A percentile compares a stretch with the other conserved stretches of the same genome.
Evolutionary conservation across 2,113 vertebrate genomes (phyloP).

Genomic region (Grallaria varia): DNA sequence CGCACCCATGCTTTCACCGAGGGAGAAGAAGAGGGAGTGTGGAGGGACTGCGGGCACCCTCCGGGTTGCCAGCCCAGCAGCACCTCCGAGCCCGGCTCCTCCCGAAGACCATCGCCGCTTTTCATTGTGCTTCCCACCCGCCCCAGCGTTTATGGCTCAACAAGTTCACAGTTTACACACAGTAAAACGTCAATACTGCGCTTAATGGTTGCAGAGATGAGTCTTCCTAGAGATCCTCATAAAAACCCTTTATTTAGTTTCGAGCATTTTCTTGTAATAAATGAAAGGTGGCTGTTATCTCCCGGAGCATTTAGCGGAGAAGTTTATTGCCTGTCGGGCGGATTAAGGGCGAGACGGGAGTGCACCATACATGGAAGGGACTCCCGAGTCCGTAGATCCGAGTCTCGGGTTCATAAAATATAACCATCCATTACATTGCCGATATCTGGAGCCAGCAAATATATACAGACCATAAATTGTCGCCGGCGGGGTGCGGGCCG

Average conservation of each 20-base stretch:
- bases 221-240: slow-evolving; percentile 60
- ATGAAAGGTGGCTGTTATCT: slow-evolving; percentile 70
- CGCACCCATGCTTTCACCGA: not conserved
- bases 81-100: not conserved
- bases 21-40: too few species aligned
- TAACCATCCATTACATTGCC: slow-evolving; percentile 75
- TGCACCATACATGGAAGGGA: slow-evolving; percentile 78
- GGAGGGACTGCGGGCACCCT: not conserved
- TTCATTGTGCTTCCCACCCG: not conserved
- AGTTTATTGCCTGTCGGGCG: slow-evolving; percentile 62
- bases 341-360: slow-evolving; percentile 62
- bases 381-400: slow-evolving; percentile 64
- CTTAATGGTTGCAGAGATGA: not conserved
- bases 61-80: not conserved
- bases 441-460: slow-evolving; percentile 89
- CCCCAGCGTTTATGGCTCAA: not conserved
- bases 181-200: slow-evolving; percentile 7
- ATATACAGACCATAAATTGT: slow-evolving; percentile 92
- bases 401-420: slow-evolving; percentile 77
- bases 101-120: not conserved
- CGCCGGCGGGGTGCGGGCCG: slow-evolving; percentile 63
- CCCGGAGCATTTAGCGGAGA: slow-evolving; percentile 57
- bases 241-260: slow-evolving; percentile 61
- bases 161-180: slow-evolving; percentile 43
- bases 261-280: slow-evolving; percentile 60